A percentile compares a stretch with the other conserved stretches of the same genome.
Evolutionary conservation across 2,888 invertebrate genomes (phyloP).

Genomic region (Thymelicus sylvestris): DNA sequence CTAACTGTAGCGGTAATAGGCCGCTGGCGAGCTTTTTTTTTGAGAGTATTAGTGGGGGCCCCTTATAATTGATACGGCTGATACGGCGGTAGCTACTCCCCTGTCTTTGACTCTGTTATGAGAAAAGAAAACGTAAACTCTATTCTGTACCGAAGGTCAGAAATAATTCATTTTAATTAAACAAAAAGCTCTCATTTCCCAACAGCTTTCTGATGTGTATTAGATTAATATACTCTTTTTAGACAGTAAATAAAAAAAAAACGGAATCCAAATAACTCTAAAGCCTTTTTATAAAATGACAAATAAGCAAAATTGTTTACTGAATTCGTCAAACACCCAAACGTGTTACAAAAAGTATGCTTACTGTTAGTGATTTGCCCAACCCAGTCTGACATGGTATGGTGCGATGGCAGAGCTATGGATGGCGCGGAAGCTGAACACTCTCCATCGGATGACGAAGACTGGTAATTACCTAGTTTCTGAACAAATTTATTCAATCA

Average conservation of each 20-base stretch:
- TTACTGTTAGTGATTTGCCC: constrained; percentile 95
- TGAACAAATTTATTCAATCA: constrained; percentile 56
- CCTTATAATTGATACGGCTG: no score
- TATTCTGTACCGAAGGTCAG: no score
- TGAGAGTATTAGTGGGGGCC: no score
- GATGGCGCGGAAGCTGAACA: constrained; percentile 87
- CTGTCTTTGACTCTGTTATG: background rate
- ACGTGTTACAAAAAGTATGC: constrained; percentile 50
- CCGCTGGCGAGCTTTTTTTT: no score
- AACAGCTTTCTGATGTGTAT: no score
- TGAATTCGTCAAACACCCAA: constrained; percentile 23
- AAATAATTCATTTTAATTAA: no score
- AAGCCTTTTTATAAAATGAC: no score
- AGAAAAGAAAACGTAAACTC: no score
- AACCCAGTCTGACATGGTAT: constrained; percentile 92
- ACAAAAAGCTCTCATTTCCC: no score
- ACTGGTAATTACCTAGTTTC: constrained; percentile 80
- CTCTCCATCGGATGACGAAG: constrained; percentile 86
- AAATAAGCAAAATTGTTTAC: background rate
- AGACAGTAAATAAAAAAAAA: background rate
- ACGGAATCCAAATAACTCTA: no score
- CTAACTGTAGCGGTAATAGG: no score
- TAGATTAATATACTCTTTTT: background rate
- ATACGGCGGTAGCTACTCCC: no score
- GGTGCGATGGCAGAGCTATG: constrained; percentile 81